Base-by-base conservation (phyloP, 2,888 invertebrate genomes). In the Elmis aenea region DNA sequence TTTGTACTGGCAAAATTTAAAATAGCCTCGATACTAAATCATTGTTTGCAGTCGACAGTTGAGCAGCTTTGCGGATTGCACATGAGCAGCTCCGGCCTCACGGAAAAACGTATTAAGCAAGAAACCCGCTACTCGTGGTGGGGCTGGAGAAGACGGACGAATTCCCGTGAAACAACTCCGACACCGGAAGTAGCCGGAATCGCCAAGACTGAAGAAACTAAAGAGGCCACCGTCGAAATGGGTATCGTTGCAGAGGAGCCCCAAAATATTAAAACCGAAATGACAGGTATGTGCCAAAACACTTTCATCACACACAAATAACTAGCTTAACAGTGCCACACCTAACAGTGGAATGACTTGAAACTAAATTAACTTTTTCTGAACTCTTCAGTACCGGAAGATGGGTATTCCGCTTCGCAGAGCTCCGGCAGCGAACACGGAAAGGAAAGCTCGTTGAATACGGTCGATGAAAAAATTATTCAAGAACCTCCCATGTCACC, bases 71-170 rank as follows among this genome's bases (percentile, higher is more conserved):
- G 63, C 38, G 62, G 46, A 42, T 50, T 64, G 25, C 64, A 67
- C 38, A 68, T 69, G 68, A 55, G 64, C 2, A 31, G 50, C 8
- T 23, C 38, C 3, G 36, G 39, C 34, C 35, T 50, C 45, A 42
- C 37, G 62, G 47, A 45, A 25, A 35, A 52, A 40, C 27, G 44
- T 34, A 24, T 26, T 18, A 36, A 48, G 33, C 45, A 51, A 30
- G 71, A 74, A 55, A 66, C 73, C 35, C 66, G 73, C 42, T 68
- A 71, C 34, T 76, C 74, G 61, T 77, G 77, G 26, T 81, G 80
- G 79, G 79, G 79, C 25, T 79, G 81, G 79, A 81, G 81, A 79
- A 76, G 73, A 61, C 81, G 82, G 81, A 5, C 5, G 5, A 54
- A 54, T 9, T 61, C 64, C 1, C 47, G 64, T 10, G 66, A 66